A percentile compares a stretch with the other conserved stretches of the same genome.
These are phyloP conservation scores for Brachyptera risi DNA, from an alignment of 2,888 invertebrate genomes.

Conservation along the genomic window DNA sequence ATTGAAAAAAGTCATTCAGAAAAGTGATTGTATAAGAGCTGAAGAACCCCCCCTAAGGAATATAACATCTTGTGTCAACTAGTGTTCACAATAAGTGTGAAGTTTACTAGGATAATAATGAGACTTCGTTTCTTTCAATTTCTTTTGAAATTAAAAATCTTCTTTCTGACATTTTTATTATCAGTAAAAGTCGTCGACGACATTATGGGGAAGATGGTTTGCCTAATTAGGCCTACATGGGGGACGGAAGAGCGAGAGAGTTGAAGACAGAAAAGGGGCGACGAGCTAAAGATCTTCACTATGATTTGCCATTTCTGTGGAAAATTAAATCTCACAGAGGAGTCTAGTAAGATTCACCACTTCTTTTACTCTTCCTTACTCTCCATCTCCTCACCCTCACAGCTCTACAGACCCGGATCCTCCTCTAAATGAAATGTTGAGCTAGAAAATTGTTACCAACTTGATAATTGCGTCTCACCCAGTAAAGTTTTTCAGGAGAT, in stretches of 20 bases:
- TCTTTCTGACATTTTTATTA: constrained; percentile 20
- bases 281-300: not conserved
- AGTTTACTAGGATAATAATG: not conserved
- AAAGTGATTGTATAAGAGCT: not conserved
- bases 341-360: constrained; percentile 5
- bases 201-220: constrained; percentile 9
- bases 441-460: constrained; percentile 32
- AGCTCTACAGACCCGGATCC: not conserved
- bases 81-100: not conserved
- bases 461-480: constrained; percentile 30
- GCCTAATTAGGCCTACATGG: constrained; percentile 2
- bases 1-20: not conserved
- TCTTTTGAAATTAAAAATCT: constrained; percentile 23
- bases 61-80: not conserved
- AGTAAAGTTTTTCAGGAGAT: constrained; percentile 17
- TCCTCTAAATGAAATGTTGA: constrained; percentile 30
- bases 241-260: not conserved
- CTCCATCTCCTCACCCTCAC: not conserved
- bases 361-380: not conserved
- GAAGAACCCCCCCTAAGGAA: not conserved
- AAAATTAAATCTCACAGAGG: constrained; percentile 28
- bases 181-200: constrained; percentile 4
- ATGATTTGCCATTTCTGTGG: constrained; percentile 26
- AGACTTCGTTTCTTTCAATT: constrained; percentile 10
- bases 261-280: too few relatives aligned